Evolutionary conservation across 2,797 vertebrate species (phyloP).

Genomic region (Clarias fuscus): DNA sequence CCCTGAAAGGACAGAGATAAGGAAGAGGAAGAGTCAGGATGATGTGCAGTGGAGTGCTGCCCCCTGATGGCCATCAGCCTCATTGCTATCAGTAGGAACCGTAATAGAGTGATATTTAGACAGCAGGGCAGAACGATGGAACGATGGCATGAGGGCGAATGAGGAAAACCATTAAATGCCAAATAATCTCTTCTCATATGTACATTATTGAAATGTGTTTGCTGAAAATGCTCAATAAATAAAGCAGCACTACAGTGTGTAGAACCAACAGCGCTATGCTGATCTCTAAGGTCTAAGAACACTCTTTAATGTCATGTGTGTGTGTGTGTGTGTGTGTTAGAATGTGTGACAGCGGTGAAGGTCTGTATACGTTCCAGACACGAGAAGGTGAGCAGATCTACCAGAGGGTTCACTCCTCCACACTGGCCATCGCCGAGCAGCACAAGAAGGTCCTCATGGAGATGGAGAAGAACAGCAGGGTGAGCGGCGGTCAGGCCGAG

Average conservation of each 20-base stretch:
- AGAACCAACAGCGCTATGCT: neutral
- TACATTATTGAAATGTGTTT: no score
- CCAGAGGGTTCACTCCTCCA: slow-evolving; percentile 91
- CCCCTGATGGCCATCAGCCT: slow-evolving; percentile 41
- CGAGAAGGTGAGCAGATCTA: slow-evolving; percentile 96
- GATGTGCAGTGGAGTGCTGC: slow-evolving; percentile 24
- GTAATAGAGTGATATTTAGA: neutral
- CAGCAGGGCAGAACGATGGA: neutral
- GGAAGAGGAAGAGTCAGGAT: neutral
- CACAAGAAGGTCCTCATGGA: slow-evolving; percentile 92
- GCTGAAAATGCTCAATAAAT: neutral
- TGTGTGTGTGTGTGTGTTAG: slow-evolving; percentile 65
- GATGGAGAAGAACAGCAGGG: slow-evolving; percentile 92
- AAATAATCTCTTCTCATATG: neutral
- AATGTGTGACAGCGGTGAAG: slow-evolving; percentile 94
- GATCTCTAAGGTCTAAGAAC: neutral
- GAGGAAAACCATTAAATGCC: neutral
- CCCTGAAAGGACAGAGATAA: slow-evolving; percentile 46
- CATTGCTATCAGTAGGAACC: neutral
- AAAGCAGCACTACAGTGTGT: neutral
- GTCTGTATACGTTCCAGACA: slow-evolving; percentile 96
- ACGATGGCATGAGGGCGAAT: neutral
- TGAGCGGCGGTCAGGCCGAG: slow-evolving; percentile 52
- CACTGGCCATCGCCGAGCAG: slow-evolving; percentile 90
- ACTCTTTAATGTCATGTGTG: neutral